Evolutionary conservation across 2,888 invertebrate species (phyloP).

Genomic region (Amblyjoppa fuscipennis): DNA sequence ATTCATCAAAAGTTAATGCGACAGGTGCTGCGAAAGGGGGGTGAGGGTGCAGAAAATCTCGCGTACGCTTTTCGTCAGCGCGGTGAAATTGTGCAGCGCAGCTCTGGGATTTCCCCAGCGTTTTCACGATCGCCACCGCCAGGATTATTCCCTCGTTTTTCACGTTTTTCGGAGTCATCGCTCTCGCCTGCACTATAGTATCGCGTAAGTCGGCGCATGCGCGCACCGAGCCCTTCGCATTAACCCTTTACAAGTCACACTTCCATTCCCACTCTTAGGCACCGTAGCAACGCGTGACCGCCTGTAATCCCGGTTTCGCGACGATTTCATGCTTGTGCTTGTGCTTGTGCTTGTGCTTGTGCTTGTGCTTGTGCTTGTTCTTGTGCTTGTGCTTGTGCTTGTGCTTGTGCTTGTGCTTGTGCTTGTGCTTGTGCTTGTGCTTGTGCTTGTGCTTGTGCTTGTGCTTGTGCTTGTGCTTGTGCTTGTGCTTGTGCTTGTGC

Average conservation of each 20-base stretch:
- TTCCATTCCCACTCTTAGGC: too few relatives aligned
- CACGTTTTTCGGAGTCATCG: background rate
- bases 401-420: too few relatives aligned
- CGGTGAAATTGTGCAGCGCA: background rate
- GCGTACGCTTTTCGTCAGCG: background rate
- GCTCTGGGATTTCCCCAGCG: background rate
- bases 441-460: too few relatives aligned
- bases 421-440: too few relatives aligned
- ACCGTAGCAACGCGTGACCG: too few relatives aligned
- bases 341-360: too few relatives aligned
- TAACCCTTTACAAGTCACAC: background rate
- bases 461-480: too few relatives aligned
- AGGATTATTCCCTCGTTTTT: background rate
- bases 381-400: too few relatives aligned
- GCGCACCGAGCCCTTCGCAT: constrained; percentile 25
- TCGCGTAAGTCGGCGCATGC: background rate
- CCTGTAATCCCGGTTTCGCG: too few relatives aligned
- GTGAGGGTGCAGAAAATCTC: background rate
- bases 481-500: too few relatives aligned
- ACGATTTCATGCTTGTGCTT: too few relatives aligned
- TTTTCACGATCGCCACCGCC: background rate
- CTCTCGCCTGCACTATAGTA: background rate
- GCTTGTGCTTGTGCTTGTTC: too few relatives aligned
- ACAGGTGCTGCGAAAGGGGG: background rate
- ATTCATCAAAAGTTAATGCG: background rate